phyloP scores from a whole-genome alignment of 2,113 vertebrate species.

The Hippocampus abdominalis region DNA sequence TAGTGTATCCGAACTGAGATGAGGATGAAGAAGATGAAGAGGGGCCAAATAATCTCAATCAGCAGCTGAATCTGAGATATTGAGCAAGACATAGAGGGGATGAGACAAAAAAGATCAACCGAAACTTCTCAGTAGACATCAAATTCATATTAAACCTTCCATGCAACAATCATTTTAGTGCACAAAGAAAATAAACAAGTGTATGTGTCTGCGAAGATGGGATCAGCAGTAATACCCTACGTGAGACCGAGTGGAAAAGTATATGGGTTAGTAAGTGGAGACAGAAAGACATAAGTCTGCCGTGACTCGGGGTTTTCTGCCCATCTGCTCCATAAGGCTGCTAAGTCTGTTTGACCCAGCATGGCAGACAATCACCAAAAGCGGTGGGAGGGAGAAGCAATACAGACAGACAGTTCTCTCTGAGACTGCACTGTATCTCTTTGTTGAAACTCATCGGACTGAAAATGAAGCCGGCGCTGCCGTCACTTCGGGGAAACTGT shows the following conservation, averaged over 20 bases:
- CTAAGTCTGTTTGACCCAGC: conserved; percentile 12
- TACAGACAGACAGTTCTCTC: conserved; percentile 21
- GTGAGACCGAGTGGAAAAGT: conserved; percentile 26
- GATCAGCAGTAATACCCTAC: conserved; percentile 30
- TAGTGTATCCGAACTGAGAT: conserved; percentile 91
- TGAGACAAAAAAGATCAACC: conserved; percentile 5
- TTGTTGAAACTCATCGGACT: conserved; percentile 38
- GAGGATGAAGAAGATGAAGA: conserved; percentile 97
- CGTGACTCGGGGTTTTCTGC: conserved; percentile 28
- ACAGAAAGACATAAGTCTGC: conserved; percentile 25
- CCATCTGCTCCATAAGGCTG: conserved; percentile 56
- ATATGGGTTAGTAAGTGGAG: conserved; percentile 51
- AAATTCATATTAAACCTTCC: conserved; percentile 2
- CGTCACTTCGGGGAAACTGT: conserved; percentile 18
- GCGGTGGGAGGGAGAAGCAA: conserved; percentile 23
- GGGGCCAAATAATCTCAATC: conserved; percentile 92
- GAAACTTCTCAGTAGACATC: not conserved
- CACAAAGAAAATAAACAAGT: not conserved
- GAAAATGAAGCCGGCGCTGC: conserved; percentile 23
- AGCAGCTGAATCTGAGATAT: conserved; percentile 84
- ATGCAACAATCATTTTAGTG: conserved; percentile 2
- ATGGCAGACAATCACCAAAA: conserved; percentile 24
- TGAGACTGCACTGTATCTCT: conserved; percentile 28
- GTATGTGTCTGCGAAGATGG: not conserved
- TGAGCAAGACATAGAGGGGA: not conserved